These are phyloP conservation scores for Zoanthus gigantus DNA, from an alignment of 92 coral and sea anemone genomes.

Conservation along the genomic window DNA sequence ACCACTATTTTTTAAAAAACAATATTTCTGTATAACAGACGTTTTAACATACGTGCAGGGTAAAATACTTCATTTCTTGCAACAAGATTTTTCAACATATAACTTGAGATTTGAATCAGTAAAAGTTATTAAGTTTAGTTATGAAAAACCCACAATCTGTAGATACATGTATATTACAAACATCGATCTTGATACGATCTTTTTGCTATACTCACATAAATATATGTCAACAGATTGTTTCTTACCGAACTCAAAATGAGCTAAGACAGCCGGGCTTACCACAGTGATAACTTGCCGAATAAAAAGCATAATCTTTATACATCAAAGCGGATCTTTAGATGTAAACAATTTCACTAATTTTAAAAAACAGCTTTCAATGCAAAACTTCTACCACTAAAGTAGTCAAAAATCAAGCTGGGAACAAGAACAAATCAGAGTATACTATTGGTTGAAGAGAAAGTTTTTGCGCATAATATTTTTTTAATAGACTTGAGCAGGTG, in stretches of 20 bases:
- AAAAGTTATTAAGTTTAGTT: neutral
- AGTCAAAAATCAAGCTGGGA: conserved; percentile 18
- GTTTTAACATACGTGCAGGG: neutral
- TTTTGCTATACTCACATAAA: neutral
- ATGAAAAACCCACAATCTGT: neutral
- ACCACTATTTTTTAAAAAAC: neutral
- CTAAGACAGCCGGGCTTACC: conserved; percentile 28
- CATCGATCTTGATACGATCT: neutral
- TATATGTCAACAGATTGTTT: neutral
- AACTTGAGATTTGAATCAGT: neutral
- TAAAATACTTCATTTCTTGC: neutral
- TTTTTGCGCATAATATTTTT: conserved; percentile 24
- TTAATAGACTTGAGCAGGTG: conserved; percentile 27
- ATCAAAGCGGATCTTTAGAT: neutral
- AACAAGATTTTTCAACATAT: neutral
- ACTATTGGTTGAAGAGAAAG: conserved; percentile 28
- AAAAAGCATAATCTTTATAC: conserved; percentile 29
- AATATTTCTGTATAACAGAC: neutral
- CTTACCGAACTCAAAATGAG: conserved; percentile 33
- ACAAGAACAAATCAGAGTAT: neutral
- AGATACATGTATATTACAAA: neutral
- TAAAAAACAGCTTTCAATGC: neutral
- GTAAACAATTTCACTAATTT: conserved; percentile 20
- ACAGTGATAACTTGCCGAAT: conserved; percentile 46
- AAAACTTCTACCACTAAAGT: neutral